Evolutionary conservation across 2,888 invertebrate genomes (phyloP).

Genomic region (Sycophila texana): DNA sequence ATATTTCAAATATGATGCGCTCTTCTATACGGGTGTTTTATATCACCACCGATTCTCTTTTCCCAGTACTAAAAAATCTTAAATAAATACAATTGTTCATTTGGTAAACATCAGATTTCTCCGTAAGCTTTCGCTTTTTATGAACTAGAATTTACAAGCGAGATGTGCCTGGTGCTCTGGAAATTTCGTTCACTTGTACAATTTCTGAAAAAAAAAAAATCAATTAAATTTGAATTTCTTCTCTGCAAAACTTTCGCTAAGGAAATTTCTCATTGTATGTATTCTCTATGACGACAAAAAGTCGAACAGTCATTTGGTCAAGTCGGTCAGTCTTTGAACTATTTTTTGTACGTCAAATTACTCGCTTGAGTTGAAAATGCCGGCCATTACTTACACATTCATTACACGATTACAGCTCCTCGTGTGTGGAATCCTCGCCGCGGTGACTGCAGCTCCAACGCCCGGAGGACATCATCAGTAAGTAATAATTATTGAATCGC

Average conservation of each 20-base stretch:
- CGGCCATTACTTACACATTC: slow-evolving; percentile 25
- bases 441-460: slow-evolving; percentile 66
- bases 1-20: too few species aligned
- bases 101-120: too few species aligned
- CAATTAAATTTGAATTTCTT: background rate
- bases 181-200: too few species aligned
- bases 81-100: too few species aligned
- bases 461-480: slow-evolving; percentile 69
- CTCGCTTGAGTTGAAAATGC: background rate
- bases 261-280: too few species aligned
- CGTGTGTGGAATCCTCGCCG: slow-evolving; percentile 69
- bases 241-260: background rate
- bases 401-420: slow-evolving; percentile 65
- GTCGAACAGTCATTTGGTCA: background rate
- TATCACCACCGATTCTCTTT: too few species aligned
- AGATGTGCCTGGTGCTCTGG: too few species aligned
- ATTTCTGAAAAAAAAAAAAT: background rate
- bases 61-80: too few species aligned
- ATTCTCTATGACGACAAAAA: background rate
- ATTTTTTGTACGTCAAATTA: background rate
- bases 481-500: slow-evolving; percentile 54
- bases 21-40: too few species aligned
- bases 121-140: too few species aligned
- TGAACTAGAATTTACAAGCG: too few species aligned
- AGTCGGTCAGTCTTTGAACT: background rate